Evolutionary conservation across 2,888 invertebrate genomes (phyloP).

Genomic region (Tuberolachnus salignus): DNA sequence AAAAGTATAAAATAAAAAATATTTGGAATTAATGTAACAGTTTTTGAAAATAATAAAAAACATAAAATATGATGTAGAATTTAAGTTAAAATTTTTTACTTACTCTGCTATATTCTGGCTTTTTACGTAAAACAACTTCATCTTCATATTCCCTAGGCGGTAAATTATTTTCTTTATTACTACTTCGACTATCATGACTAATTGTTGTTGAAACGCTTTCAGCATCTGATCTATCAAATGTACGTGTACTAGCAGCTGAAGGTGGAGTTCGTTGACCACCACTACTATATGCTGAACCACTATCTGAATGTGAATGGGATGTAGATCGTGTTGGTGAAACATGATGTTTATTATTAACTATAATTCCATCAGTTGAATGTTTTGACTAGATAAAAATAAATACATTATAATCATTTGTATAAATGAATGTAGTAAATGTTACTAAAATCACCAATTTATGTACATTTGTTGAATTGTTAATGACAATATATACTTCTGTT

Average conservation of each 20-base stretch:
- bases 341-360: constrained; percentile 45
- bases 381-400: constrained; percentile 33
- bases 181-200: constrained; percentile 76
- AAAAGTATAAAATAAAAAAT: too few species aligned
- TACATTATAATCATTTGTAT: background rate
- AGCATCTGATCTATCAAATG: constrained; percentile 71
- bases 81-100: constrained; percentile 22
- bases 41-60: too few species aligned
- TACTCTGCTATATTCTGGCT: constrained; percentile 65
- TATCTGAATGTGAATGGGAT: constrained; percentile 61
- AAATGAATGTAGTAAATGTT: background rate
- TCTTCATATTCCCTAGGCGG: constrained; percentile 64
- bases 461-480: constrained; percentile 59
- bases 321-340: constrained; percentile 70
- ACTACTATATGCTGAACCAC: constrained; percentile 58
- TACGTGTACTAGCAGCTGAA: constrained; percentile 60
- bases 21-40: too few species aligned
- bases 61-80: too few species aligned
- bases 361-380: constrained; percentile 40
- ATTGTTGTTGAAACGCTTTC: constrained; percentile 82
- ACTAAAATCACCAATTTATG: constrained; percentile 48
- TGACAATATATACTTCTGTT: constrained; percentile 62
- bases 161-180: constrained; percentile 67
- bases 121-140: constrained; percentile 71
- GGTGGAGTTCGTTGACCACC: constrained; percentile 60